Percentiles rank a stretch among this genome's conserved stretches.
Conservation (phyloP, 2,888 invertebrate species). For the Sisyra terminalis region DNA sequence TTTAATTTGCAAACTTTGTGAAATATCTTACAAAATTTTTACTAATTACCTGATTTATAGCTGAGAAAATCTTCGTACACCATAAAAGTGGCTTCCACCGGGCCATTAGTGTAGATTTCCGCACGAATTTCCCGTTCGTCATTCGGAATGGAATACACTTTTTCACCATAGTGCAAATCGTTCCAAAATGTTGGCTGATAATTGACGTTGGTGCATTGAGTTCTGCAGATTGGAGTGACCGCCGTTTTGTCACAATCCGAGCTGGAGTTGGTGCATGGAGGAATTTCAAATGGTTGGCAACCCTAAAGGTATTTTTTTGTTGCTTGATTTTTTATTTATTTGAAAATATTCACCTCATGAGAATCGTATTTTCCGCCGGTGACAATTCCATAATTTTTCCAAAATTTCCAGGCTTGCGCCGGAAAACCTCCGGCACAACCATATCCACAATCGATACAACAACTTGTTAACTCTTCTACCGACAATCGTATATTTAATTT, state of each 20-base stretch:
- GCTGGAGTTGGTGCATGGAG: conserved; percentile 66
- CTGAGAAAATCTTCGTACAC: conserved; percentile 71
- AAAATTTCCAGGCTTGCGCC: conserved; percentile 73
- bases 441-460: conserved; percentile 61
- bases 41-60: conserved; percentile 66
- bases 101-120: conserved; percentile 75
- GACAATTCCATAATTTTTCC: conserved; percentile 70
- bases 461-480: conserved; percentile 70
- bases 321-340: neutral
- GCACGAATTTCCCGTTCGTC: conserved; percentile 53
- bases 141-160: conserved; percentile 39
- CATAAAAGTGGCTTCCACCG: conserved; percentile 77
- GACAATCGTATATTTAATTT: conserved; percentile 58
- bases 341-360: conserved; percentile 28
- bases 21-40: too few relatives aligned
- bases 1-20: too few relatives aligned
- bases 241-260: conserved; percentile 47
- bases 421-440: conserved; percentile 79
- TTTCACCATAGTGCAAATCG: conserved; percentile 61
- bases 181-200: conserved; percentile 52
- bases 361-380: conserved; percentile 72
- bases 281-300: conserved; percentile 73
- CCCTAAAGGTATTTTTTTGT: conserved; percentile 30
- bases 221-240: conserved; percentile 64
- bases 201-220: conserved; percentile 43